A percentile compares a stretch with the other conserved stretches of the same genome.
Evolutionary conservation across 2,888 invertebrate species (phyloP).

Genomic region (Unio pictorum): DNA sequence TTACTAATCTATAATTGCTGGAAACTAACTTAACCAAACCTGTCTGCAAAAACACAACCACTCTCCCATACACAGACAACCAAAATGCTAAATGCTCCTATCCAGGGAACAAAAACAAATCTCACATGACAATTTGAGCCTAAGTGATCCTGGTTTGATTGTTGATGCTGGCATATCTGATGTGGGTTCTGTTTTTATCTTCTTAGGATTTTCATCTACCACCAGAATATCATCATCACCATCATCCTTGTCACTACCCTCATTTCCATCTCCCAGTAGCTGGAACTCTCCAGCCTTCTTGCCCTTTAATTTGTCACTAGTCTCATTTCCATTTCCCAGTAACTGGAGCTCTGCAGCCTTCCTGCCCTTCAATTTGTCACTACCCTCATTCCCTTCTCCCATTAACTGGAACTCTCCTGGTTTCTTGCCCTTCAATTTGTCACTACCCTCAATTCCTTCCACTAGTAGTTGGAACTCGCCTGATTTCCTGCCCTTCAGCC

Average conservation of each 20-base stretch:
- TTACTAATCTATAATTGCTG: no score
- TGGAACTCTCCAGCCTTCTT: constrained; percentile 46
- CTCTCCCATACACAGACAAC: no score
- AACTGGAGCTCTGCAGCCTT: constrained; percentile 48
- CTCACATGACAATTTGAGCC: constrained; percentile 68
- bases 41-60: no score
- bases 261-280: constrained; percentile 34
- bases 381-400: constrained; percentile 14
- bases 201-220: constrained; percentile 71
- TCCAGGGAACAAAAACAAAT: not conserved
- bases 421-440: constrained; percentile 53
- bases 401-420: constrained; percentile 49
- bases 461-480: constrained; percentile 50
- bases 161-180: constrained; percentile 28
- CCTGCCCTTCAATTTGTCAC: not conserved
- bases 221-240: constrained; percentile 74
- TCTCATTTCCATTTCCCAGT: constrained; percentile 33
- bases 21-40: no score
- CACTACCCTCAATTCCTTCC: constrained; percentile 34
- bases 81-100: no score
- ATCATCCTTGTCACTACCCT: constrained; percentile 67
- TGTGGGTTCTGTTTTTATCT: constrained; percentile 19
- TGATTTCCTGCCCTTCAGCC: constrained; percentile 10
- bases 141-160: constrained; percentile 60
- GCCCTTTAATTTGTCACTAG: constrained; percentile 19